A percentile compares a stretch with the other conserved stretches of the same genome.
These are phyloP conservation scores for Maccullochella peelii DNA, from an alignment of 2,113 vertebrate species.

Conservation along the genomic window DNA sequence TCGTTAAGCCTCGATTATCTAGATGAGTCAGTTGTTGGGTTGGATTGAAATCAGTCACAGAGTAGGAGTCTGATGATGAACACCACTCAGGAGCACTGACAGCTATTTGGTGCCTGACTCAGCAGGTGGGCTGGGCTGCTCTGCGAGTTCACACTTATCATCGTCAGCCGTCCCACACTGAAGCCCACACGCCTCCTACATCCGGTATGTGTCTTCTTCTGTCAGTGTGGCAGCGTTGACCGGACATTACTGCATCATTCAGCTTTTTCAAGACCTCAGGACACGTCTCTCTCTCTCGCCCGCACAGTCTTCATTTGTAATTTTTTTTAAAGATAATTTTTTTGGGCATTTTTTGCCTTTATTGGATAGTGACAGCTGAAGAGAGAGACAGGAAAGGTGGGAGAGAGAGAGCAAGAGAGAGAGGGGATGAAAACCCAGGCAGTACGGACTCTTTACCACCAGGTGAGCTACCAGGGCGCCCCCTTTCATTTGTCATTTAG, in stretches of 20 bases:
- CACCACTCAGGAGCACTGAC: conserved; percentile 28
- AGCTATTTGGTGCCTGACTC: conserved; percentile 38
- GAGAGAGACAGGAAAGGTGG: no score
- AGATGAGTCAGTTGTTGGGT: not conserved
- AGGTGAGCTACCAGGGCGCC: no score
- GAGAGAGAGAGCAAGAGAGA: no score
- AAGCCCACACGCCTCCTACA: conserved; percentile 61
- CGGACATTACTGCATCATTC: not conserved
- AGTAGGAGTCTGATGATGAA: conserved; percentile 45
- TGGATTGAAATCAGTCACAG: conserved; percentile 37
- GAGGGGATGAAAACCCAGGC: no score
- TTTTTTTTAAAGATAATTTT: no score
- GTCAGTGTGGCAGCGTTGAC: conserved; percentile 20
- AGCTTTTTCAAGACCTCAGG: not conserved
- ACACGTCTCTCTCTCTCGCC: not conserved
- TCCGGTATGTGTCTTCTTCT: conserved; percentile 27
- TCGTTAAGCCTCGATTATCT: not conserved
- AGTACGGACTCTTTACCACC: no score
- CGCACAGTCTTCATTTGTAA: not conserved
- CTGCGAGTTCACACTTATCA: conserved; percentile 47
- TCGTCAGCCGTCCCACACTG: conserved; percentile 34
- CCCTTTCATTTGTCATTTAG: not conserved
- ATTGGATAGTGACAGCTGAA: no score
- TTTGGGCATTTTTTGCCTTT: no score
- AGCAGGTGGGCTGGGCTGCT: conserved; percentile 38